Evolutionary conservation across 2,888 invertebrate genomes (phyloP).

Genomic region (Synanthedon andrenaeformis): DNA sequence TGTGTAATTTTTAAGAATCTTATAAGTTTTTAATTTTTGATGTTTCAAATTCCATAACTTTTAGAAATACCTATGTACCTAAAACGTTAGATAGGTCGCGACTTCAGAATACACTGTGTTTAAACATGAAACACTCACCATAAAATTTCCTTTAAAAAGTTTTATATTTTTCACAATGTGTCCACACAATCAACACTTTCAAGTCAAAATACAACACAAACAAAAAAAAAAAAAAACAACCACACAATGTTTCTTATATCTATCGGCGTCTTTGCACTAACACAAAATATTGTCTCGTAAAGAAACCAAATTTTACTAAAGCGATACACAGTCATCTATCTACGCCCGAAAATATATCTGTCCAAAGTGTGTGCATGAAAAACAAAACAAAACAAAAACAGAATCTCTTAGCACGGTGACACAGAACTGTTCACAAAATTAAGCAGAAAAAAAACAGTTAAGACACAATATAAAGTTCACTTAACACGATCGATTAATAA

Average conservation of each 20-base stretch:
- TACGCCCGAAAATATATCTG: slow-evolving; percentile 48
- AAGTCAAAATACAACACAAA: slow-evolving; percentile 29
- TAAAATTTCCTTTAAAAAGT: slow-evolving; percentile 19
- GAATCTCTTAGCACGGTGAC: slow-evolving; percentile 7
- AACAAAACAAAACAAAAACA: slow-evolving; percentile 55
- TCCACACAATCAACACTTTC: slow-evolving; percentile 30
- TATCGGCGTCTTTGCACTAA: slow-evolving; percentile 8
- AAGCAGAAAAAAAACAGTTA: slow-evolving; percentile 20
- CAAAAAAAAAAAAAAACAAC: slow-evolving; percentile 18
- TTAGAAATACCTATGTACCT: no score
- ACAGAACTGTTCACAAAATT: slow-evolving; percentile 27
- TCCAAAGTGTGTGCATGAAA: slow-evolving; percentile 33
- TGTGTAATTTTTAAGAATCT: no score
- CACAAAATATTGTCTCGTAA: slow-evolving; percentile 8
- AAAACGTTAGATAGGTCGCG: no score
- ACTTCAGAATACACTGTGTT: no score
- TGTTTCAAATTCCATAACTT: no score
- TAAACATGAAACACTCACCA: slow-evolving; percentile 27
- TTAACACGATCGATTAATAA: slow-evolving; percentile 55
- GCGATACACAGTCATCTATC: slow-evolving; percentile 37
- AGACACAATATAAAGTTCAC: slow-evolving; percentile 42
- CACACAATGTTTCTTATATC: slow-evolving; percentile 18
- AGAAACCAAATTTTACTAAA: slow-evolving; percentile 19
- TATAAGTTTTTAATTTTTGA: no score
- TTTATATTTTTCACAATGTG: slow-evolving; percentile 19